Percentiles rank a stretch among this genome's conserved stretches.
Evolutionary conservation across 2,888 invertebrate species (phyloP).

Genomic region (Griposia aprilina): DNA sequence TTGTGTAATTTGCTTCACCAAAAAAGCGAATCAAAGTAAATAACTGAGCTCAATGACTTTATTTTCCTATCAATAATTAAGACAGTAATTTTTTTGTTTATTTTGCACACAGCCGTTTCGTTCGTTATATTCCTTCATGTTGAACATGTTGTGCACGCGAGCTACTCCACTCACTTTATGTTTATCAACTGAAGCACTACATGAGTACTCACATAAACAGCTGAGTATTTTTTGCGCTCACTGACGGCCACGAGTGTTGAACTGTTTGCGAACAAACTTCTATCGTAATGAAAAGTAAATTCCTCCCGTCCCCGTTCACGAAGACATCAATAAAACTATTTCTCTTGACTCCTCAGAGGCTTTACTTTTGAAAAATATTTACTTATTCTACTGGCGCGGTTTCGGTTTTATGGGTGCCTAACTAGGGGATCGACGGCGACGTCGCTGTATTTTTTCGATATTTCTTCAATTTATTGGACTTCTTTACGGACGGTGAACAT

Average conservation of each 20-base stretch:
- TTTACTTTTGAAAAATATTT: constrained; percentile 82
- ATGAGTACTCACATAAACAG: constrained; percentile 46
- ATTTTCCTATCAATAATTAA: constrained; percentile 24
- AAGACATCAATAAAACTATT: constrained; percentile 87
- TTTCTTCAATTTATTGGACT: constrained; percentile 66
- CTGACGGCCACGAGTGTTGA: constrained; percentile 75
- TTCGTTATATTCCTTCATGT: constrained; percentile 10
- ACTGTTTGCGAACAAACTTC: constrained; percentile 86
- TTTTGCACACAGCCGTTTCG: constrained; percentile 22
- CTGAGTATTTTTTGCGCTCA: constrained; percentile 64
- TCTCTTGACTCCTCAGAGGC: constrained; percentile 75
- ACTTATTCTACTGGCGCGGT: constrained; percentile 74
- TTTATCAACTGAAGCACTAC: constrained; percentile 60
- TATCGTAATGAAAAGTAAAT: constrained; percentile 88
- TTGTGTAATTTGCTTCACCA: neutral
- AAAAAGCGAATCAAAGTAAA: constrained; percentile 7
- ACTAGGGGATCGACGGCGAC: constrained; percentile 62
- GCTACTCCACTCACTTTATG: constrained; percentile 45
- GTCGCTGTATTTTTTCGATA: constrained; percentile 66
- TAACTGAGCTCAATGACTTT: neutral
- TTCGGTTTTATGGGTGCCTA: constrained; percentile 68
- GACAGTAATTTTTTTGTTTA: constrained; percentile 43
- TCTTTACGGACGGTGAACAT: constrained; percentile 59
- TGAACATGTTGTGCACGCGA: constrained; percentile 50
- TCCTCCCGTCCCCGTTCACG: constrained; percentile 75